Base-by-base conservation (phyloP, 2,888 invertebrate species). In the Oxycera nigricornis region DNA sequence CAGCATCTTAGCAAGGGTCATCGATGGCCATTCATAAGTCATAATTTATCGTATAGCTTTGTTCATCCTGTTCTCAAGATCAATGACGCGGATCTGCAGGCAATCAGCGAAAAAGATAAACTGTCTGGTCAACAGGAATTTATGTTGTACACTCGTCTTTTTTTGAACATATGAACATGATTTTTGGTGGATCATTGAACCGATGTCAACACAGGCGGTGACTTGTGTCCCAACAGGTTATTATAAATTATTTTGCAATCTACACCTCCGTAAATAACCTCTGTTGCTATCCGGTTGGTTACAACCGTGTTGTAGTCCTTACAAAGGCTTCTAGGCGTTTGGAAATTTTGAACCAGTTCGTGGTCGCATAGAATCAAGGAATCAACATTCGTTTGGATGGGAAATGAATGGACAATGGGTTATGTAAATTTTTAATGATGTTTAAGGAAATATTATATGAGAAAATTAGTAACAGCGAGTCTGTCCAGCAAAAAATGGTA, bases 171-270 rank as follows among this genome's bases (percentile, higher is more conserved):
- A 20, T 3, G 20, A 6, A 22, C 9, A 22, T 55, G 24, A 20
- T 55, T 55, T 55, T 22, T 55, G 9, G 22, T 20, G 52, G 65
- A 67, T 67, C 65, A 67, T 2, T 67, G 41, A 67, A 67, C 65
- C 46, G 17, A 22, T 2, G n/a, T 41, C 41, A 22, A 35, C 14
- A 20, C n/a, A 67, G 65, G 41, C 65, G 26, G 24, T 67, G 65
- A 67, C 65, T 67, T 67, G 30, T 24, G 14, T 6, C 59, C 6
- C 41, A 67, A 67, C 65, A 39, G 65, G 65, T 67, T 67, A 39
- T 28, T 28, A 4, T 59, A 30, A 59, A 28, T 59, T 59, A 59
- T 28, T 11, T 6, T 55, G 28, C 3, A 59, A n/a, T n/a, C 6
- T 46, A 14, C 46, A n/a, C 46, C 46, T 46, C 11, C 17, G 14